phyloP scores from a whole-genome alignment of 2,113 vertebrate species.

The Aegypius monachus region DNA sequence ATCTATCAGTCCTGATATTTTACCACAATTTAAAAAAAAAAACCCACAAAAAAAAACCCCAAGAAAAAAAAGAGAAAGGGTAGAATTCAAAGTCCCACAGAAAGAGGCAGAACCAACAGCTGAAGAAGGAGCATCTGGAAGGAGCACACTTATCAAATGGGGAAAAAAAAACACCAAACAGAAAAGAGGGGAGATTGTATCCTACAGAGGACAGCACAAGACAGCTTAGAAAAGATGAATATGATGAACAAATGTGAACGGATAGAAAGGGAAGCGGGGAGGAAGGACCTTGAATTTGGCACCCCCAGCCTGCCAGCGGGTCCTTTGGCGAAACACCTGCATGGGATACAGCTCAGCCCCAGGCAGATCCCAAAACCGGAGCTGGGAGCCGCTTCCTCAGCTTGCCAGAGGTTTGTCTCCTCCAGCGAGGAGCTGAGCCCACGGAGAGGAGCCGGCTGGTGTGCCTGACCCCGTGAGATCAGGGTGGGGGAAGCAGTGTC shows the following conservation, averaged over 20 bases:
- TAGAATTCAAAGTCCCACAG: background rate
- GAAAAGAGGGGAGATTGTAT: background rate
- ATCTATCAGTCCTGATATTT: background rate
- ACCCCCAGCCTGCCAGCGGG: background rate
- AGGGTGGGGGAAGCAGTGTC: background rate
- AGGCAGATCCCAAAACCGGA: background rate
- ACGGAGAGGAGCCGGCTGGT: background rate
- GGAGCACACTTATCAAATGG: background rate
- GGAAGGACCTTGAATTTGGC: background rate
- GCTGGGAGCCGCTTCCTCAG: background rate
- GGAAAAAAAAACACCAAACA: background rate
- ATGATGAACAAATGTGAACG: background rate
- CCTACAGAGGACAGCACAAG: slow-evolving; percentile 54
- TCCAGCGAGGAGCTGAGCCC: background rate
- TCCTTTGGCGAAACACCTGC: rapidly evolving
- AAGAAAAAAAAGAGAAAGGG: background rate
- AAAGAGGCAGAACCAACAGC: background rate
- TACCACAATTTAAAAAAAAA: background rate
- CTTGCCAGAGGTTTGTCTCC: background rate
- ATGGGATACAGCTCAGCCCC: background rate
- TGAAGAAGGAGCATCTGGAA: background rate
- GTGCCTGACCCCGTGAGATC: rapidly evolving
- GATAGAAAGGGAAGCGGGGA: background rate
- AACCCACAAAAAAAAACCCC: too few relatives aligned
- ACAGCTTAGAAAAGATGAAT: background rate